Percentiles rank a stretch among this genome's conserved stretches.
phyloP scores from a whole-genome alignment of 2,888 invertebrate genomes.

The Cephus nigrinus region DNA sequence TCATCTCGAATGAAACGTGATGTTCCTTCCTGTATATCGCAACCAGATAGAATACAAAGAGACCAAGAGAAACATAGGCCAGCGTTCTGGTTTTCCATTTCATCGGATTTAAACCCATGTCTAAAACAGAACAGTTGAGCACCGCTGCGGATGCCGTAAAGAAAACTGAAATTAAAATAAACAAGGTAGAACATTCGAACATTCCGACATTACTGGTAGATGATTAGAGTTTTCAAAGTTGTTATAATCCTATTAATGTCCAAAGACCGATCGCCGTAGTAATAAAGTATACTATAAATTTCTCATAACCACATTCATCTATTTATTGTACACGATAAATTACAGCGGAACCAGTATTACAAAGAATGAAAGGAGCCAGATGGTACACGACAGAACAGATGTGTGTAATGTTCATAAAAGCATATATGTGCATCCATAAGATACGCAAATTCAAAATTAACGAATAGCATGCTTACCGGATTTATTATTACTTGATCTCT shows the following conservation, averaged over 20 bases:
- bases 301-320: background rate
- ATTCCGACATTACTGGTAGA: background rate
- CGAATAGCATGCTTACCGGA: background rate
- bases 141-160: background rate
- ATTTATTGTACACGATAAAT: background rate
- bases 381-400: background rate
- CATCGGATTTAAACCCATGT: slow-evolving; percentile 57
- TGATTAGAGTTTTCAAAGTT: background rate
- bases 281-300: background rate
- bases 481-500: background rate
- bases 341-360: background rate
- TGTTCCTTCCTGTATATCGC: slow-evolving; percentile 53
- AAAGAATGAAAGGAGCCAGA: background rate
- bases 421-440: background rate
- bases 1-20: slow-evolving; percentile 59
- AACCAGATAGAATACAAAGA: slow-evolving; percentile 43
- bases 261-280: background rate
- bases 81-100: slow-evolving; percentile 58
- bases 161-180: slow-evolving; percentile 1
- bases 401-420: background rate
- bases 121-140: slow-evolving; percentile 22
- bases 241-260: background rate
- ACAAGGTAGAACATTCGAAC: background rate
- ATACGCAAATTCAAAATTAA: background rate
- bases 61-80: slow-evolving; percentile 34